Evolutionary conservation across 1,140 invertebrate genomes (phyloP).

Genomic region (Aphidius gifuensis): DNA sequence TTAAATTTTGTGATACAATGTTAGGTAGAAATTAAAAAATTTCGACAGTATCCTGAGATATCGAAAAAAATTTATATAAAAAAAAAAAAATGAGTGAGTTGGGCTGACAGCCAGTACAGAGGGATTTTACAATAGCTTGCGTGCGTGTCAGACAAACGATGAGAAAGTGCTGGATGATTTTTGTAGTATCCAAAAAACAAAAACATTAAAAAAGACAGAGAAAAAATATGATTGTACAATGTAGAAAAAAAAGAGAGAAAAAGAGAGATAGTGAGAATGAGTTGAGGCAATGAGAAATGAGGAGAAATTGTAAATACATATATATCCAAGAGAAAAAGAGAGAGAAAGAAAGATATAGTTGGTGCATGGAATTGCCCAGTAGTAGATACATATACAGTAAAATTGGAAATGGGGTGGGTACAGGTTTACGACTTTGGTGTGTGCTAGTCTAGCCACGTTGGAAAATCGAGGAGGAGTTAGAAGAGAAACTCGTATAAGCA

Average conservation of each 20-base stretch:
- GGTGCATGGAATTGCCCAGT: constrained; percentile 17
- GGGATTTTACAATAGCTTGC: constrained; percentile 31
- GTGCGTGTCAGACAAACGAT: constrained; percentile 44
- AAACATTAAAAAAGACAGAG: not conserved
- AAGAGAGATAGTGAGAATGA: constrained; percentile 12
- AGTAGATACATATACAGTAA: constrained; percentile 6
- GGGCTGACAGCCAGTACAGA: not conserved
- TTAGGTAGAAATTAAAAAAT: too few relatives aligned
- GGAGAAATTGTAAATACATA: constrained; percentile 16
- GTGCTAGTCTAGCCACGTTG: constrained; percentile 42
- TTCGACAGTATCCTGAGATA: too few relatives aligned
- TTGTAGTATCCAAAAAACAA: too few relatives aligned
- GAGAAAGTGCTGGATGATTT: constrained; percentile 43
- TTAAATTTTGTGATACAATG: too few relatives aligned
- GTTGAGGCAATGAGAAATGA: constrained; percentile 22
- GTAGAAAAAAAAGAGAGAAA: constrained; percentile 11
- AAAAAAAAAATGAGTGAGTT: not conserved
- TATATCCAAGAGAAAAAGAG: constrained; percentile 14
- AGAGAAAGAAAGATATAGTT: constrained; percentile 20
- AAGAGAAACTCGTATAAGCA: constrained; percentile 6
- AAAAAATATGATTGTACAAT: constrained; percentile 10
- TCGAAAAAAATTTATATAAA: too few relatives aligned
- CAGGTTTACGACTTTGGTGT: constrained; percentile 46
- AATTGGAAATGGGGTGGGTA: constrained; percentile 23
- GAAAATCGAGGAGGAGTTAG: constrained; percentile 36